Conservation (phyloP, 2,113 vertebrate genomes). For the Nothoprocta perdicaria region DNA sequence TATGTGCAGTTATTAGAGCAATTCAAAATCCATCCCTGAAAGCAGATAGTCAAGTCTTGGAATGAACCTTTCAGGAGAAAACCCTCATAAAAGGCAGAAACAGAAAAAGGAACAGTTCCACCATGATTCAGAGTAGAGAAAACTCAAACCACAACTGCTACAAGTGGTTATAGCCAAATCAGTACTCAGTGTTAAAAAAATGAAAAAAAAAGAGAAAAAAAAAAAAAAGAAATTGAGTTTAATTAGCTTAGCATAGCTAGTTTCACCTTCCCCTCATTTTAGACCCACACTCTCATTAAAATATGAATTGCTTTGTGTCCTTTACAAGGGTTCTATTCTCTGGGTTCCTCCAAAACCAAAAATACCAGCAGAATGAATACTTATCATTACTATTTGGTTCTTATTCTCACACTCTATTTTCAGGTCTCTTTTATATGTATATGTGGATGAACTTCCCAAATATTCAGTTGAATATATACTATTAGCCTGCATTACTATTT, state of each 20-base stretch:
- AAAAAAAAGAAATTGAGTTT: not conserved
- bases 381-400: not conserved
- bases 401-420: slow-evolving; percentile 38
- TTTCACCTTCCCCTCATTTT: slow-evolving; percentile 7
- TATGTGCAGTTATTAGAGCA: not conserved
- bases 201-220: not conserved
- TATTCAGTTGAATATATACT: slow-evolving; percentile 13
- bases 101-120: not conserved
- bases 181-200: slow-evolving; percentile 22
- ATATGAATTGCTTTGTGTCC: not conserved
- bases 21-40: slow-evolving; percentile 16
- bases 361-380: slow-evolving; percentile 22
- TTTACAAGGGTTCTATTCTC: not conserved
- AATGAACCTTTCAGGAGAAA: slow-evolving; percentile 8
- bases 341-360: slow-evolving; percentile 38
- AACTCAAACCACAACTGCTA: slow-evolving; percentile 26
- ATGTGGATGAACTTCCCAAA: slow-evolving; percentile 42
- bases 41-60: not conserved
- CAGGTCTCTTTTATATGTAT: slow-evolving; percentile 53
- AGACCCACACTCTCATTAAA: not conserved
- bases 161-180: slow-evolving; percentile 39
- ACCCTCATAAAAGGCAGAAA: not conserved
- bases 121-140: not conserved
- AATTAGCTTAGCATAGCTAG: slow-evolving; percentile 19
- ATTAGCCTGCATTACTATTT: not conserved